Percentiles rank a stretch among this genome's conserved stretches.
Evolutionary conservation across 2,113 vertebrate species (phyloP).

Genomic region (Phalacrocorax aristotelis): DNA sequence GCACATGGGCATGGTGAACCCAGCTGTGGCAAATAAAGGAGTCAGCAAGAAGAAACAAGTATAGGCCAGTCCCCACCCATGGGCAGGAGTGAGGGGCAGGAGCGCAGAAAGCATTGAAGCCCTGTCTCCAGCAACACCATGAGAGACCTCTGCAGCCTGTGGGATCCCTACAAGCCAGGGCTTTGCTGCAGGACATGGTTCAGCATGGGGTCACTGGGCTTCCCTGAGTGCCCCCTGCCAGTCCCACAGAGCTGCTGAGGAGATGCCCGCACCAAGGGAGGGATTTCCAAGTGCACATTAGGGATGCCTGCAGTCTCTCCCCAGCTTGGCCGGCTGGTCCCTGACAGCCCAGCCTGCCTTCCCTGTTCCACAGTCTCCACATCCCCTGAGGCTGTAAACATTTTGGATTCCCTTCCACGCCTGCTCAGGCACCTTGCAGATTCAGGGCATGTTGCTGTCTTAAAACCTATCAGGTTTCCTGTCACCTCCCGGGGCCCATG

Average conservation of each 20-base stretch:
- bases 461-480: conserved; percentile 64
- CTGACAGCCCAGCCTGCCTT: not conserved
- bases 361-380: not conserved
- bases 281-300: not conserved
- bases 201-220: not conserved
- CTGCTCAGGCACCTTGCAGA: conserved; percentile 47
- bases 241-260: not conserved
- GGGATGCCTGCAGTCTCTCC: not conserved
- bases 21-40: not conserved
- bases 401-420: conserved; percentile 21
- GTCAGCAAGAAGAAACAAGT: not conserved
- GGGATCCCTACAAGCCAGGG: not conserved
- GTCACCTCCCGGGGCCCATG: conserved; percentile 40
- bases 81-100: not conserved
- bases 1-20: rapidly evolving
- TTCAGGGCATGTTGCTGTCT: conserved; percentile 66
- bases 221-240: not conserved
- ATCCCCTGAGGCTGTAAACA: conserved; percentile 21
- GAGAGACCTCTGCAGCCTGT: not conserved
- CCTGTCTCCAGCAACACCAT: rapidly evolving
- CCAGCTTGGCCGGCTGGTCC: not conserved
- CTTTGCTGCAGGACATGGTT: not conserved
- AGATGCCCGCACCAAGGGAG: rapidly evolving
- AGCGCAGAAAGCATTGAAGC: not conserved
- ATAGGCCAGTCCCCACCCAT: not conserved